Conservation (phyloP, 2,888 invertebrate genomes). For the Ennomos fuscantarius region DNA sequence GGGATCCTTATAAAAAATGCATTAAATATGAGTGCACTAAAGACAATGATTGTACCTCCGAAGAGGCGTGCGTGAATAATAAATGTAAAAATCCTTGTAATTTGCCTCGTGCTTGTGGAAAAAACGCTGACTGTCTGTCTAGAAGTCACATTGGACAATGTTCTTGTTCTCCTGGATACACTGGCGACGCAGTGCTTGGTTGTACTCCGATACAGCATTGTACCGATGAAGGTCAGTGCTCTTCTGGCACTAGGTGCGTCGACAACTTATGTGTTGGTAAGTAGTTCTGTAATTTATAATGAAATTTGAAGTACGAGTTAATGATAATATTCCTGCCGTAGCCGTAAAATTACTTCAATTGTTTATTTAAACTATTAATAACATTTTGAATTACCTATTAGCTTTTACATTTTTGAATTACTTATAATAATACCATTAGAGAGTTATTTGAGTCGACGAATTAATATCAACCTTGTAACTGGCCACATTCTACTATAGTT, state of each 20-base stretch:
- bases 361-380: conserved; percentile 7
- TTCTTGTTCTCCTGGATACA: conserved; percentile 92
- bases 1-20: conserved; percentile 91
- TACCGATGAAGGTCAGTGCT: conserved; percentile 91
- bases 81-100: conserved; percentile 93
- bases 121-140: conserved; percentile 90
- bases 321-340: too few species aligned
- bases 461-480: too few species aligned
- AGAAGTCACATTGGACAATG: conserved; percentile 93
- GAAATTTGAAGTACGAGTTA: too few species aligned
- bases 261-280: conserved; percentile 92
- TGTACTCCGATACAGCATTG: conserved; percentile 94
- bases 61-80: conserved; percentile 91
- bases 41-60: conserved; percentile 89
- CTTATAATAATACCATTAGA: too few species aligned
- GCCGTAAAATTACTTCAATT: too few species aligned
- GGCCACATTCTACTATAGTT: too few species aligned
- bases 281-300: conserved; percentile 44
- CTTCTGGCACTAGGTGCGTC: conserved; percentile 92
- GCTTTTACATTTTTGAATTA: too few species aligned
- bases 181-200: conserved; percentile 94
- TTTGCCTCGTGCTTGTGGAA: conserved; percentile 92
- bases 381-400: not conserved
- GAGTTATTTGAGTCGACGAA: too few species aligned
- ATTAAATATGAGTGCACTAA: conserved; percentile 90